Base-by-base conservation (phyloP, 1,140 invertebrate species). In the Pogonomyrmex californicus region DNA sequence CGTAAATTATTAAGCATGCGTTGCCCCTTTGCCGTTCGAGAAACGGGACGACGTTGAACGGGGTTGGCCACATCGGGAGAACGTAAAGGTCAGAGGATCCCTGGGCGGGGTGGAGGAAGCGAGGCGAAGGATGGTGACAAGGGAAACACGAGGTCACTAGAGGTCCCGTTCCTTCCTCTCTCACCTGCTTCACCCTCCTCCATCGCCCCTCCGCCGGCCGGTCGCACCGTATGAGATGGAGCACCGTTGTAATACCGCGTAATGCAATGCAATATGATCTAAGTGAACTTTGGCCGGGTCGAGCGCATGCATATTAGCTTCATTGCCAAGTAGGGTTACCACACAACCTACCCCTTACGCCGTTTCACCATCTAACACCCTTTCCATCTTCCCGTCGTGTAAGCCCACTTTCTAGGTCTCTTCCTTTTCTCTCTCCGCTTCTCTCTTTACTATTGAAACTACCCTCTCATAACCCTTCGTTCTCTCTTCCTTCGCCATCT, bases 1-100 rank as follows among this genome's bases (percentile, higher is more conserved):
- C 81, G 92, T 93, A 92, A 93, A 93, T 93, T 93, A 93, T 93
- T 93, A 92, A 93, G 91, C 92, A 91, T 91, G 89, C 88, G 92
- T 92, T 91, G 89, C 87, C 88, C 85, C 86, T 87, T 91, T 88
- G 81, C 88, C 88, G 87, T 87, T 71, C 54, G 30, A 51, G 33
- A 41, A 30, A 76, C 54, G 68, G 65, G 51, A 63, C 44, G 33
- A 77, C 65, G 65, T 47, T 49, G 65, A 41, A 66, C 23, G 63
- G 51, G 51, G 38, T 83, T 44, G 73, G 79, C n/a, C 75, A 68
- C 75, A 76, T 68, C 38, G 82, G n/a, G 62, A 86, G 47, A 86
- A 86, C 54, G 62, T 65, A 71, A 88, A 71, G 63, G 85, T 81
- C 76, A 81, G 56, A 78, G 68, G 56, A 68, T 56, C n/a, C 23